Evolutionary conservation across 1,140 invertebrate species (phyloP).

Genomic region (Apolygus lucorum): DNA sequence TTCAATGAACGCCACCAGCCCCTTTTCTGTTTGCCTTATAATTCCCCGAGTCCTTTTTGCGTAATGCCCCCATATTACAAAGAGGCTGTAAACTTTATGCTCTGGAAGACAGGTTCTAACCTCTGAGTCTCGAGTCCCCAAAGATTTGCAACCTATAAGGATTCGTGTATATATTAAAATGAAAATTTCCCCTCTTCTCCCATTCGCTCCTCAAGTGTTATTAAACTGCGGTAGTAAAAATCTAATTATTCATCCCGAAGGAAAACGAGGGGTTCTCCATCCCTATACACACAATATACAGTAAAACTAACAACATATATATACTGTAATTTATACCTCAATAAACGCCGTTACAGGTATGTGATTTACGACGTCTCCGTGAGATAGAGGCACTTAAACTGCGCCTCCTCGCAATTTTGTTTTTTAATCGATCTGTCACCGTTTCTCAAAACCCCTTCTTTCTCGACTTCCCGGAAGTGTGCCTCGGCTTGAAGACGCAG

Average conservation of each 20-base stretch:
- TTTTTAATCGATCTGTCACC: conserved; percentile 15
- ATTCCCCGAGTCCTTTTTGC: background rate
- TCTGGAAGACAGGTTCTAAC: background rate
- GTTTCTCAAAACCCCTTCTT: background rate
- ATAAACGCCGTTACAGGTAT: conserved; percentile 13
- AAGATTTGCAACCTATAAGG: background rate
- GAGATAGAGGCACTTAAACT: conserved; percentile 10
- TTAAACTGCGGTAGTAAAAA: background rate
- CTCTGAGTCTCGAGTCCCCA: background rate
- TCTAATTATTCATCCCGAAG: background rate
- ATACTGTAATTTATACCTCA: conserved; percentile 14
- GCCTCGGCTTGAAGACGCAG: too few relatives aligned
- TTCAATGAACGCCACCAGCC: background rate
- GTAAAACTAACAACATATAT: conserved; percentile 18
- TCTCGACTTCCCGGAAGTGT: too few relatives aligned
- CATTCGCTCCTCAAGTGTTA: background rate
- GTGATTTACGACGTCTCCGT: conserved; percentile 6
- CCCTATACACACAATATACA: conserved; percentile 14
- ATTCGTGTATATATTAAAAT: background rate
- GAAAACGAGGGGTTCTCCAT: background rate
- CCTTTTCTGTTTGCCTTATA: too few relatives aligned
- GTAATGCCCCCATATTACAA: background rate
- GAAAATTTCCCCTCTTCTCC: background rate
- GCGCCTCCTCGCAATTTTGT: conserved; percentile 5
- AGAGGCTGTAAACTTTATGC: background rate